Evolutionary conservation across 2,113 vertebrate species (phyloP), one percentile per base, ranked within the genome.

Genomic region (Scolopax mira): DNA sequence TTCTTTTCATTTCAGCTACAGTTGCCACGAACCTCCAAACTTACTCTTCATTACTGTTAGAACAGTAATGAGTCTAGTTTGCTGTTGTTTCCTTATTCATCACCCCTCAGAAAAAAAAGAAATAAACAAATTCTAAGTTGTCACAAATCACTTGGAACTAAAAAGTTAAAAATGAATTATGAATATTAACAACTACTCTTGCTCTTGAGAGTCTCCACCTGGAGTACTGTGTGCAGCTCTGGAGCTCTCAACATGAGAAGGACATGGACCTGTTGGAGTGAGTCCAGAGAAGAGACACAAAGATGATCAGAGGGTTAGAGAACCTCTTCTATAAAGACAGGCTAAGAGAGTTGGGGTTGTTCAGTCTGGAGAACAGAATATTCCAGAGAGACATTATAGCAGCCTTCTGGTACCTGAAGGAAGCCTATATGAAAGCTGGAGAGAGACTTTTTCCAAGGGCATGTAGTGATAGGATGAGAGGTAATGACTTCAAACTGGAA

Each of bases 81-180:
- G 77, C 51, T 70, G 4, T 48, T 67, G 22, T 85, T 4, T 54
- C 21, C 15, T 54, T 74, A 46, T 55, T 75, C 23, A 31, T 17
- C 5, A 5, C 1, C 3, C 5, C 23, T 14, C 4, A 10, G 5
- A 6, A 11, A 3, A 8, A 49, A 16, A 11, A 0, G 17, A 49
- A 35, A 44, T 11, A 37, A 3, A 3, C 5, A 70, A 79, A 46
- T 67, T 31, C 9, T 25, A 67, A 62, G 42, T 54, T 58, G 5
- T 46, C 33, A 41, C 3, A 27, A 18, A 72, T n/a, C 5, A 39
- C 7, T 42, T 19, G 7, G 88, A 85, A 51, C 8, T 4, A 62
- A 66, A 80, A 55, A 22, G 7, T 17, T 61, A 11, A n/a, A 55
- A 31, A 39, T 75, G 58, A 60, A 72, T 55, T 79, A 24, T 33